Conservation (phyloP, 2,113 vertebrate genomes). For the Phylloscopus trochiloides region DNA sequence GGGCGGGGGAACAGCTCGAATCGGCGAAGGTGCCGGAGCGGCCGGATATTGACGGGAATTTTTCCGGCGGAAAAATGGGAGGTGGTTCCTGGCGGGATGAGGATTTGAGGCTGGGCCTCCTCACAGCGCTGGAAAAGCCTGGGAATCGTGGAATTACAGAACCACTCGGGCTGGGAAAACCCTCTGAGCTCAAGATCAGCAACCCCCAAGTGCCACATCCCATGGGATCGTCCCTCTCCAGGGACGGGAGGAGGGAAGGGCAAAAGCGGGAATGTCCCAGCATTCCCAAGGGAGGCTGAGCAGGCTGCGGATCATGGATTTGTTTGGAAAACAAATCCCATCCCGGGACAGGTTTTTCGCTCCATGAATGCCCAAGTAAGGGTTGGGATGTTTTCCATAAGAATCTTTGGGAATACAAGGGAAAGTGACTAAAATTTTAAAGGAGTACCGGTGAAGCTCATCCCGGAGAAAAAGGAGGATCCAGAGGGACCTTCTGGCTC, state of each 20-base stretch:
- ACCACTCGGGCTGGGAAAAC: background rate
- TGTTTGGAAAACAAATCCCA: background rate
- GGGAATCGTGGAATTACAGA: background rate
- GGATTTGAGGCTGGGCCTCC: background rate
- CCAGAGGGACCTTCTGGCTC: fast-evolving
- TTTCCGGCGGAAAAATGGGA: background rate
- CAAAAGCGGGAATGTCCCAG: background rate
- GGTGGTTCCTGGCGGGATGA: background rate
- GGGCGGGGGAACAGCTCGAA: fast-evolving
- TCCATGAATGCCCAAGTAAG: fast-evolving
- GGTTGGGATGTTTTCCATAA: background rate
- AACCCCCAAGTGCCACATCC: background rate
- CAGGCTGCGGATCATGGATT: background rate
- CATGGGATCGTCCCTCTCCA: fast-evolving
- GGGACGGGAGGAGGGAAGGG: background rate
- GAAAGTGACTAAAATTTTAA: background rate
- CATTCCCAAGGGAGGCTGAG: background rate
- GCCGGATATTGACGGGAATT: background rate
- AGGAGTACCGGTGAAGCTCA: background rate
- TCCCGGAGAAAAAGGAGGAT: background rate
- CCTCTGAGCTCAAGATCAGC: background rate
- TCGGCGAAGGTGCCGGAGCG: fast-evolving
- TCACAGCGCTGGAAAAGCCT: background rate
- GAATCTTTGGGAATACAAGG: background rate
- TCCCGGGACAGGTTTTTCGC: fast-evolving